These are phyloP conservation scores for Leptinotarsa lineolata DNA, from an alignment of 1,140 invertebrate species.

Conservation along the genomic window DNA sequence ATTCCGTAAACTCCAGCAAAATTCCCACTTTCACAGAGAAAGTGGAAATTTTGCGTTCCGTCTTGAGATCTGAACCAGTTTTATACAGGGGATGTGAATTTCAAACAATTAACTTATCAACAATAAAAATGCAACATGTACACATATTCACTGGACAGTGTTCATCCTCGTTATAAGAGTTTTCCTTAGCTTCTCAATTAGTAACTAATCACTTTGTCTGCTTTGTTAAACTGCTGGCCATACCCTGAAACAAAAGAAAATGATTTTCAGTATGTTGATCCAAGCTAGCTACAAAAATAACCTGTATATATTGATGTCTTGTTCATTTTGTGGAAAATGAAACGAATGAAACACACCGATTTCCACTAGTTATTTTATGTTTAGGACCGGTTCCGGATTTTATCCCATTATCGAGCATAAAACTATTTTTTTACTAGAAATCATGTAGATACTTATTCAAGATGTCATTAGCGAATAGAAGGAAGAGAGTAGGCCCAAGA, in stretches of 20 bases:
- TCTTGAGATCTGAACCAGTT: conserved; percentile 37
- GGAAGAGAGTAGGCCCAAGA: too few relatives aligned
- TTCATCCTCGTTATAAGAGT: conserved; percentile 39
- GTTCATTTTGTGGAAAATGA: too few relatives aligned
- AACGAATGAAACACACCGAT: too few relatives aligned
- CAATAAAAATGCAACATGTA: conserved; percentile 44
- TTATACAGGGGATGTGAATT: conserved; percentile 35
- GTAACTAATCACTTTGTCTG: conserved; percentile 48
- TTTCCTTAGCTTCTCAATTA: conserved; percentile 41
- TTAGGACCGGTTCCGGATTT: too few relatives aligned
- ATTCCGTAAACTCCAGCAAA: conserved; percentile 25
- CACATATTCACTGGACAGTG: conserved; percentile 49
- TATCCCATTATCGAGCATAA: too few relatives aligned
- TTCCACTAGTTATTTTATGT: too few relatives aligned
- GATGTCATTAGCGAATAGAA: too few relatives aligned
- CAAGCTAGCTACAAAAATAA: neutral
- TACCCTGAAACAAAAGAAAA: conserved; percentile 60
- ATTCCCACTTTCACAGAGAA: conserved; percentile 9
- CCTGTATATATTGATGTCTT: too few relatives aligned
- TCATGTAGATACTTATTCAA: too few relatives aligned
- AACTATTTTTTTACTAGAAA: too few relatives aligned
- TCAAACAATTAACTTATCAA: conserved; percentile 42
- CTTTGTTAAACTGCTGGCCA: conserved; percentile 65
- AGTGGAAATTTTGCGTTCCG: neutral
- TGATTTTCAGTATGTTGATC: neutral